Evolutionary conservation across 2,113 vertebrate genomes (phyloP), one percentile per base, ranked within the genome.

Genomic region (Hippopotamus amphibius): DNA sequence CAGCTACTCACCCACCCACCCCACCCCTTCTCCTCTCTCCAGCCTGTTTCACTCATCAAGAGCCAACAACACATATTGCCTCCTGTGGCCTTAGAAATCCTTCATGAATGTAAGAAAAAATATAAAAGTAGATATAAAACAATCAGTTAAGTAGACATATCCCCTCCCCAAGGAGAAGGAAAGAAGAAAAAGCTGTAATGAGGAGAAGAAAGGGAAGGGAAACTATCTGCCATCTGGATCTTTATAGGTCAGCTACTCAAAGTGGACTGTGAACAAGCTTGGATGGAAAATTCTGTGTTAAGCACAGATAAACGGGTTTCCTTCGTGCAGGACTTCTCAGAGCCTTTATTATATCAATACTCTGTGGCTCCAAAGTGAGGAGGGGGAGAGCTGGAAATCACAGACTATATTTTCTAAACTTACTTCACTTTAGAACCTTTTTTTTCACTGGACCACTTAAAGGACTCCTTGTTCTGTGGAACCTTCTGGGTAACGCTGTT

Each of bases 281-380:
- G 3, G 37, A 14, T 9, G 87, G 26, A 10, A 59, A 85, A 33
- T 19, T 66, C n/a, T 46, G 66, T 4, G 0, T 30, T 74, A 59
- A 72, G 48, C 57, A 24, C 46, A 61, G 43, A 77, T 17, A 46
- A 89, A 7, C 46, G 6, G 3, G 16, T n/a, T 28, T 90, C 79
- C 85, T 13, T 5, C 5, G 43, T 4, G 53, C 79, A 71, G 69
- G 28, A 7, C 57, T 66, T 88, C 41, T 61, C 76, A 12, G 59
- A 41, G 53, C 53, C 85, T 50, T 74, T 11, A 15, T 11, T 0
- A 8, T 1, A 9, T 66, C 21, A 1, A 3, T 0, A 21, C 59
- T 77, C 80, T 37, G 33, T 24, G 30, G 57, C 61, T 33, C 59
- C 22, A 6, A 37, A 15, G 24, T 5, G 26, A 79, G 28, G 15